These are phyloP conservation scores for Crotalus horridus DNA, from an alignment of 2,113 vertebrate genomes.

Conservation along the genomic window DNA sequence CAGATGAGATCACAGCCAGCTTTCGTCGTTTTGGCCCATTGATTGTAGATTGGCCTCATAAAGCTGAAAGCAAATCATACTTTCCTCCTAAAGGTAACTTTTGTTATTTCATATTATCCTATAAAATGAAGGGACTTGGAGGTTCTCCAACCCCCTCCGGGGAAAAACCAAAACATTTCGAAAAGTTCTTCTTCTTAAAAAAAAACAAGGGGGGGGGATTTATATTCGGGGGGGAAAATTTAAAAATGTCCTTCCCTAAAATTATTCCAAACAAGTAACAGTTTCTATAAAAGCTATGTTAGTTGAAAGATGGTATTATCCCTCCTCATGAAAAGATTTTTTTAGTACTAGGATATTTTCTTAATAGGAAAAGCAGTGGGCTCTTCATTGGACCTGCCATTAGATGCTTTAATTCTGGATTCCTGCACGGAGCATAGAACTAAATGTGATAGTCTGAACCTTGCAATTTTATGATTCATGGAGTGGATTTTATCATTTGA, in stretches of 20 bases:
- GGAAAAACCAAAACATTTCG: no score
- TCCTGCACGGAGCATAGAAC: neutral
- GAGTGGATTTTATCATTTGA: neutral
- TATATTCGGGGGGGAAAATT: no score
- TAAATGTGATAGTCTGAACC: neutral
- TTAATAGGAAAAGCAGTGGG: neutral
- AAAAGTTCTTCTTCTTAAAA: no score
- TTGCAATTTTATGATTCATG: neutral
- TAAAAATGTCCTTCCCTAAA: neutral
- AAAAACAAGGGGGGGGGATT: no score
- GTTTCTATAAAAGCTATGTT: neutral
- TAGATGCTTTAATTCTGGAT: neutral
- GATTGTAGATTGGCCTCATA: slow-evolving; percentile 99
- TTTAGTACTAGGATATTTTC: neutral
- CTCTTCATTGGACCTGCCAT: neutral
- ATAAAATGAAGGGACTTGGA: no score
- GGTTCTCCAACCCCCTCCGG: no score
- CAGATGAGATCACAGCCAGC: slow-evolving; percentile 98
- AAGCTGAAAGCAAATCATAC: slow-evolving; percentile 99
- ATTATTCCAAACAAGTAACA: neutral
- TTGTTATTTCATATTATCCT: neutral
- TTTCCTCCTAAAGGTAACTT: slow-evolving; percentile 96
- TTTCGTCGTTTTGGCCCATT: slow-evolving; percentile 97
- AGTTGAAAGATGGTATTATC: neutral
- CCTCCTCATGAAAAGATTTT: neutral